Evolutionary conservation across 2,888 invertebrate genomes (phyloP), one percentile per base, ranked within the genome.

Genomic region (Smittia sp.): DNA sequence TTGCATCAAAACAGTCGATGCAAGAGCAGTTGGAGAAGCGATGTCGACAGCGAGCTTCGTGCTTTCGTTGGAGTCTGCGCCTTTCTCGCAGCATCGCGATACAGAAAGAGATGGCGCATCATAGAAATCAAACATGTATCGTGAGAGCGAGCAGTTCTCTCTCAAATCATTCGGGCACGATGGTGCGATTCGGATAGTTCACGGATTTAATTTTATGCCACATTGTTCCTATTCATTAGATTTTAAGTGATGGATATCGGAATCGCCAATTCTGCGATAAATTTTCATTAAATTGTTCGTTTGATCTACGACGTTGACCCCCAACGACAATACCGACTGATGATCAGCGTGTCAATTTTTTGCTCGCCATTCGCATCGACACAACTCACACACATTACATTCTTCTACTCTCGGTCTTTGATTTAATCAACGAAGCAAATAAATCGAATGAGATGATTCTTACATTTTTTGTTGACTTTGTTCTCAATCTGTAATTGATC

Each of bases 191-290:
- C 9, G 20, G 58, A 58, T 58, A 22, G 58, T 58, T 58, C 58
- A 58, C 18, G 22, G 58, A 58, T 58, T 58, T 22, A 18, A 58
- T 22, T 58, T 58, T 20, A 58, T 58, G 58, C 20, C 22, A 22
- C 58, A 58, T 58, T 58, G 58, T 63, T 63, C 13, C 63, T 6
- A 63, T 13, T 27, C 27, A 63, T 63, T 63, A 63, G 27, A 63
- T 63, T 63, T 27, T 63, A 63, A 63, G 27, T 63, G 63, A 63
- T 63, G 20, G 63, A 63, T 63, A 63, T 63, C 63, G 27, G 58
- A 63, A 63, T 63, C n/a, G 25, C 13, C 63, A 63, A 27, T 63
- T 63, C 27, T 24, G 25, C n/a, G 1, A 63, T 63, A 63, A 63
- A 63, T 22, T 63, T 63, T 27, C 9, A 63, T 63, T 63, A 63